Percentiles rank a stretch among this genome's conserved stretches.
Evolutionary conservation across 30 jellyfish, hydroid and myxozoan species (phyloP).

Genomic region (Aurelia sp.): DNA sequence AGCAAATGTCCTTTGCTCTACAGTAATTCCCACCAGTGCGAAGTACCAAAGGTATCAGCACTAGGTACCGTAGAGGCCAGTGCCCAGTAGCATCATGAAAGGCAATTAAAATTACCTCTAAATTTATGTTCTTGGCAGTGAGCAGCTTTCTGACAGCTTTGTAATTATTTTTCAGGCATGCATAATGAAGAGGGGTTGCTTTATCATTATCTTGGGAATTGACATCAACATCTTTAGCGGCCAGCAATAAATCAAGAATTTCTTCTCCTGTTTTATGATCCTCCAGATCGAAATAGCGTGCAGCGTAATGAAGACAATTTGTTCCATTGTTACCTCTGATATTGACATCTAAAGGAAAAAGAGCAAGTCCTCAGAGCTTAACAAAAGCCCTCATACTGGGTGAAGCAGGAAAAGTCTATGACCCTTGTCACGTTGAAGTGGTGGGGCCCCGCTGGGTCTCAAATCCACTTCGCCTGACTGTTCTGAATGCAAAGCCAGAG

Average conservation of each 20-base stretch:
- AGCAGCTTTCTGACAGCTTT: slow-evolving; percentile 73
- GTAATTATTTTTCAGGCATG: slow-evolving; percentile 79
- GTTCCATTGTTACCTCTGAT: slow-evolving; percentile 74
- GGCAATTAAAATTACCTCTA: slow-evolving; percentile 63
- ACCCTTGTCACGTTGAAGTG: too few species aligned
- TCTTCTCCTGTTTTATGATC: slow-evolving; percentile 58
- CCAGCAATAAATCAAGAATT: slow-evolving; percentile 63
- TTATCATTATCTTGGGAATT: slow-evolving; percentile 67
- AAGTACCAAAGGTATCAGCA: too few species aligned
- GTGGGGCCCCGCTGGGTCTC: too few species aligned
- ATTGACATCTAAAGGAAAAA: slow-evolving; percentile 66
- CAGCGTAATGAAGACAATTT: slow-evolving; percentile 83
- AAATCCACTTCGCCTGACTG: too few species aligned
- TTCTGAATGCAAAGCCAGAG: too few species aligned
- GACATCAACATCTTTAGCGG: slow-evolving; percentile 63
- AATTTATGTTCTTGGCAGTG: slow-evolving; percentile 22
- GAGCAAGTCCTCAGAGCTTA: too few species aligned
- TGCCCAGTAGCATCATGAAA: too few species aligned
- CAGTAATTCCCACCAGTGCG: too few species aligned
- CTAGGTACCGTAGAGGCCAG: too few species aligned
- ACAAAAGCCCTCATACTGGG: too few species aligned
- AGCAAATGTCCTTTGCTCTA: too few species aligned
- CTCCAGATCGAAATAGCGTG: slow-evolving; percentile 70
- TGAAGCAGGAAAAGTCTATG: too few species aligned
- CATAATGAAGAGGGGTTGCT: slow-evolving; percentile 89